These are phyloP conservation scores for Microctenopoma steveboyesi DNA, from an alignment of 2,797 vertebrate genomes.

Conservation along the genomic window DNA sequence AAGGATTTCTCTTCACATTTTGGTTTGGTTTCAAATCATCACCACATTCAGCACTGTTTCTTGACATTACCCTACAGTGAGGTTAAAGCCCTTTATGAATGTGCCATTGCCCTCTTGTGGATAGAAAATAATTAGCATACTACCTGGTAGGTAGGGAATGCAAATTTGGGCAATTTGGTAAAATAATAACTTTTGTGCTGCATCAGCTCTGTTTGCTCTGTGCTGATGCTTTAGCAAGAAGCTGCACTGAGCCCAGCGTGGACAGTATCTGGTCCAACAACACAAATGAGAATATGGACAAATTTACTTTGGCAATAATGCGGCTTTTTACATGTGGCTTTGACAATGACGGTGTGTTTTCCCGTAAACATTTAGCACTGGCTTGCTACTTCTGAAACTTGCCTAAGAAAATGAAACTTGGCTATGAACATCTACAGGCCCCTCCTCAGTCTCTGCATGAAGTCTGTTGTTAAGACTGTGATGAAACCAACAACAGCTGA, in stretches of 20 bases:
- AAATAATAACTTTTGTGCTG: background rate
- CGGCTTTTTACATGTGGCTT: slow-evolving; percentile 57
- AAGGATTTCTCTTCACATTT: slow-evolving; percentile 56
- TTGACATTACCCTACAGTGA: slow-evolving; percentile 31
- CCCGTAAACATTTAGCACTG: slow-evolving; percentile 45
- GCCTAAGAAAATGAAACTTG: slow-evolving; percentile 37
- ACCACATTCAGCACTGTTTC: slow-evolving; percentile 39
- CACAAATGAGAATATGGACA: slow-evolving; percentile 39
- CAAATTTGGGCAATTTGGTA: background rate
- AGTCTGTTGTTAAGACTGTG: slow-evolving; percentile 28
- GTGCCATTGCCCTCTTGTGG: slow-evolving; percentile 68
- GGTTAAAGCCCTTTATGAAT: slow-evolving; percentile 27
- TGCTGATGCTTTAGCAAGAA: slow-evolving; percentile 2
- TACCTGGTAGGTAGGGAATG: slow-evolving; percentile 13
- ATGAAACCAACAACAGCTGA: slow-evolving; percentile 45
- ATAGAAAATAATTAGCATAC: slow-evolving; percentile 48
- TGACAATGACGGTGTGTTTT: slow-evolving; percentile 40
- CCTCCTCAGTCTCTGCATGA: slow-evolving; percentile 29
- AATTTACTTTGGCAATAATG: slow-evolving; percentile 43
- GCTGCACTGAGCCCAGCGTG: slow-evolving; percentile 8
- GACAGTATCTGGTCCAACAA: slow-evolving; percentile 17
- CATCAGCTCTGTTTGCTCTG: slow-evolving; percentile 1
- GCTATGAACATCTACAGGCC: slow-evolving; percentile 25
- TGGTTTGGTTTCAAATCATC: slow-evolving; percentile 54
- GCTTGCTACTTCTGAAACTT: slow-evolving; percentile 37